Base-by-base conservation (phyloP, 2,888 invertebrate species). In the Leucophenga montana region DNA sequence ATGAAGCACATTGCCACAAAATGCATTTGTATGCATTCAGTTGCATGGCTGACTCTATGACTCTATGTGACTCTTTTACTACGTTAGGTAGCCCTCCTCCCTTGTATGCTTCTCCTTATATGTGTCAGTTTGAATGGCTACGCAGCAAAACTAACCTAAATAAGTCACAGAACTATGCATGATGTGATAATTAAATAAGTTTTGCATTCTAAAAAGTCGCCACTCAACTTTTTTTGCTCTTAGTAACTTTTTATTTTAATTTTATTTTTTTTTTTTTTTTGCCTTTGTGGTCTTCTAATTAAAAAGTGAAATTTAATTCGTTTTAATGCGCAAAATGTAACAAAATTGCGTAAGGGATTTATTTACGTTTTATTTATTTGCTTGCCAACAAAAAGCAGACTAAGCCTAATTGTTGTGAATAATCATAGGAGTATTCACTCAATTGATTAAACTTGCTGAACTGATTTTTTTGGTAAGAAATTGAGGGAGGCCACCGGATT, bases 131-230 rank as follows among this genome's bases (percentile, higher is more conserved):
- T 46, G 46, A 22, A 39, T 20, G 18, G 39, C 18, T 61, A 11
- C 20, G 22, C n/a, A 64, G 22, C n/a, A 64, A 64, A 69, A 65
- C 71, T 78, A 80, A 82, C 80, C 78, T 69, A 84, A 80, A 80
- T 78, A 84, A 73, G 68, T 68, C 46, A 64, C n/a, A 64, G 48
- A 64, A 64, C 14, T 46, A 22, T 68, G 73, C 70, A 74, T 72
- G 65, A 78, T 76, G 76, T 80, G 79, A 77, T 80, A 84, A 78
- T 84, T 80, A 78, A 84, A 78, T 72, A 72, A 80, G 77, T 78
- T 82, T 56, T 70, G 69, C 46, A 57, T 66, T 22, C 22, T 39
- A 18, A n/a, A 67, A 62, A 62, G 61, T 64, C 22, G 46, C 48
- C 46, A 48, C 27, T 48, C 46, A 46, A 48, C 22, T 64, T 61